These are phyloP conservation scores for Pelodiscus sinensis DNA, from an alignment of 2,113 vertebrate species.

Conservation along the genomic window DNA sequence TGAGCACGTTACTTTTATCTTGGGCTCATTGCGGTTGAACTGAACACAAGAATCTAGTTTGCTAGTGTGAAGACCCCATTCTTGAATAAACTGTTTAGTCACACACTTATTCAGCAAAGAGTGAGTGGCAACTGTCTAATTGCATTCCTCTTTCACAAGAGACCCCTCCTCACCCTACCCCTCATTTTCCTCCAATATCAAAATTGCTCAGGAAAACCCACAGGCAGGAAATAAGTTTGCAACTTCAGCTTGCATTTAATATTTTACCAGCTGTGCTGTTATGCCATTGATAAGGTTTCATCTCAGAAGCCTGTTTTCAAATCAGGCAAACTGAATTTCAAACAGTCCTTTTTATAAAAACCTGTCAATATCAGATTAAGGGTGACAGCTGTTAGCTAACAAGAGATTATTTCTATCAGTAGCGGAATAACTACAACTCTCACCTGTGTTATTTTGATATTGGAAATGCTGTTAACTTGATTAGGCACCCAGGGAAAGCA, in stretches of 20 bases:
- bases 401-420: neutral
- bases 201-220: neutral
- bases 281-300: neutral
- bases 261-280: neutral
- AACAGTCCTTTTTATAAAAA: neutral
- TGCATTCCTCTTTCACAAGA: neutral
- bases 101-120: neutral
- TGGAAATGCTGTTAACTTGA: neutral
- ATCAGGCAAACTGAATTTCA: conserved; percentile 3
- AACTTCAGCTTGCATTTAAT: neutral
- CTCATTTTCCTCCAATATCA: neutral
- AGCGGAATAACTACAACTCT: neutral
- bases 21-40: neutral
- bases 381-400: neutral
- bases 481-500: neutral
- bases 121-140: neutral
- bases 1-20: neutral
- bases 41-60: neutral
- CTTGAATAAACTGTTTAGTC: neutral
- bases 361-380: neutral
- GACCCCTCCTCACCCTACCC: neutral
- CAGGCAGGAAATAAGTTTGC: neutral
- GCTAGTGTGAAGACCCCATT: neutral
- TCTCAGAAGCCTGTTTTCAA: neutral
- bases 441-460: neutral